Base-by-base conservation (phyloP, 1,140 invertebrate genomes). In the Cephus cinctus region DNA sequence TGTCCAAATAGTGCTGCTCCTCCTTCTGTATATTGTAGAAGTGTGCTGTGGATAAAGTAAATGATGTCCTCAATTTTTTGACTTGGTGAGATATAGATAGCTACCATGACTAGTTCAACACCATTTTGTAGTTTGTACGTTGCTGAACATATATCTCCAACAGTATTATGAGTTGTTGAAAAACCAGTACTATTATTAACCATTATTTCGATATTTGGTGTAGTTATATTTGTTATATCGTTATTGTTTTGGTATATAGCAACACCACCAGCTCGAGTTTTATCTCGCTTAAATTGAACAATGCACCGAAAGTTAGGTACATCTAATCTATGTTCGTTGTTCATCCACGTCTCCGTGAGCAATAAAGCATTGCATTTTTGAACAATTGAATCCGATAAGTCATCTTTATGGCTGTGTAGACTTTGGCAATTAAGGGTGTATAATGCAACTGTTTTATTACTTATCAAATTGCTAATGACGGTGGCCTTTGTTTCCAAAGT, bases 361-460 rank as follows among this genome's bases (percentile, higher is more conserved):
- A 58, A 14, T 36, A 58, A 27, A 14, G 43, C 14, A 18, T 47
- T 43, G 19, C 40, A 43, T 9, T 43, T 39, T 36, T 47, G 44
- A 12, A 48, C 22, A 14, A 56, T 36, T 30, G 41, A 8, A 36
- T 56, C 49, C 3, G 3, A 35, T n/a, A 52, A 15, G 25, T 56
- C 54, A 12, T 4, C 14, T 11, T 8, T 12, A 16, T 56, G 54
- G 19, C 45, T 45, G 9, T 41, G 21, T 11, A 56, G 16, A 43
- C 54, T 56, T 27, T 56, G 54, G 43, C 45, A 52, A 42, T 56
- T 56, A 2, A 49, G 43, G 23, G 41, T 25, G 30, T 15, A 48
- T 11, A 52, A 8, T 14, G 49, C 27, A 14, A 44, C 14, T 43
- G 30, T 20, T 21, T 27, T 41, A 14, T 31, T 18, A n/a, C 39